Conservation (phyloP, 2,888 invertebrate genomes). For the Hypselothyrea guttata region DNA sequence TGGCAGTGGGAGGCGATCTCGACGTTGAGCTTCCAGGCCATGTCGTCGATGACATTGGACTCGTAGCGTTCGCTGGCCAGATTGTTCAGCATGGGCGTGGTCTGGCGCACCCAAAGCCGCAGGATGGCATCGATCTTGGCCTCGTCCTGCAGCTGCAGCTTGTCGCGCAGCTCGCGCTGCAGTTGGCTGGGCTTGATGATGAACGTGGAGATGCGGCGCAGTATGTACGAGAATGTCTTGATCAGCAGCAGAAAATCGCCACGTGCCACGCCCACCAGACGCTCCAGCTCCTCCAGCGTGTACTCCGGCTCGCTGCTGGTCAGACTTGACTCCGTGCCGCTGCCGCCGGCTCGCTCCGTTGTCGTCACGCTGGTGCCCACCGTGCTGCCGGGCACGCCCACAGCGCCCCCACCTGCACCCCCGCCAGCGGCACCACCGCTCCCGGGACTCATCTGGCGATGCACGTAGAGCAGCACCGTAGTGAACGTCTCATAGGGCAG, state of each 20-base stretch:
- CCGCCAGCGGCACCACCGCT: slow-evolving; percentile 16
- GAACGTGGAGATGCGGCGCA: slow-evolving; percentile 83
- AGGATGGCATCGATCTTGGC: slow-evolving; percentile 84
- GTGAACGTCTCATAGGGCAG: slow-evolving; percentile 80
- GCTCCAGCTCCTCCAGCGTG: slow-evolving; percentile 80
- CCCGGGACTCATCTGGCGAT: slow-evolving; percentile 80
- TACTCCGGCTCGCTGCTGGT: slow-evolving; percentile 77
- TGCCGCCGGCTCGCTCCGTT: slow-evolving; percentile 49
- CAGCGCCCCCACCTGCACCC: not conserved
- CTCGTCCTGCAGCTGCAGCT: slow-evolving; percentile 83
- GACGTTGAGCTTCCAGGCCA: slow-evolving; percentile 84
- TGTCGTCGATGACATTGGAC: slow-evolving; percentile 83
- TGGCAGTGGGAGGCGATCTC: slow-evolving; percentile 83
- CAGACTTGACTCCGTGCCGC: slow-evolving; percentile 32
- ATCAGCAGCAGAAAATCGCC: slow-evolving; percentile 80
- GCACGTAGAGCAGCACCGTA: slow-evolving; percentile 81
- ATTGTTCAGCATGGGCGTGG: slow-evolving; percentile 83
- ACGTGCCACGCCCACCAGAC: slow-evolving; percentile 79
- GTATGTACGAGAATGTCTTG: slow-evolving; percentile 83
- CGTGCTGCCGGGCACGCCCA: slow-evolving; percentile 17
- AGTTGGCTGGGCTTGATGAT: slow-evolving; percentile 84
- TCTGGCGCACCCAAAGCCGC: slow-evolving; percentile 83
- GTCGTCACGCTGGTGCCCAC: slow-evolving; percentile 64
- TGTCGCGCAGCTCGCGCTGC: slow-evolving; percentile 83
- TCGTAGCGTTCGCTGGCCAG: slow-evolving; percentile 80